Conservation (phyloP, 2,797 vertebrate species). For the Oreortyx pictus region DNA sequence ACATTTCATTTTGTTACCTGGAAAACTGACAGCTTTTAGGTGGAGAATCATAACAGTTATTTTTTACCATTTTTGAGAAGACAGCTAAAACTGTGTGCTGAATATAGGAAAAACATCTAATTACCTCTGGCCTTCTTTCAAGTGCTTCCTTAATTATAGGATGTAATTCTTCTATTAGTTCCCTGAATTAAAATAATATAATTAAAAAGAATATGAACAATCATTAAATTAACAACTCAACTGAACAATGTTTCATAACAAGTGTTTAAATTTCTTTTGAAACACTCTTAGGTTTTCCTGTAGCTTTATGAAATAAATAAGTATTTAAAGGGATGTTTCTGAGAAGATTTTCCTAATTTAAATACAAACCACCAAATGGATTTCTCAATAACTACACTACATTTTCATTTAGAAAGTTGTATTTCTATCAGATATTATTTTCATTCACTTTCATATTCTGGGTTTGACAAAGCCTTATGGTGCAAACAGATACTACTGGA, state of each 20-base stretch:
- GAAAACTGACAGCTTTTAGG: neutral
- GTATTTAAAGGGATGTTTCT: neutral
- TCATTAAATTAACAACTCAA: neutral
- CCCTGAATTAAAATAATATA: conserved; percentile 82
- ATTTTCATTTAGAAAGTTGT: neutral
- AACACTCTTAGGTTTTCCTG: neutral
- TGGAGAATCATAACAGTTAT: neutral
- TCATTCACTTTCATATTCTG: neutral
- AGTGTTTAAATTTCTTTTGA: neutral
- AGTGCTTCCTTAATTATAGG: conserved; percentile 99
- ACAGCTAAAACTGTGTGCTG: neutral
- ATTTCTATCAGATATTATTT: neutral
- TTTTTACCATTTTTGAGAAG: neutral
- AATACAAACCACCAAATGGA: neutral
- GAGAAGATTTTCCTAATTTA: neutral
- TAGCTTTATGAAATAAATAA: neutral
- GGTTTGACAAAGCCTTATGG: neutral
- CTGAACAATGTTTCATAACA: neutral
- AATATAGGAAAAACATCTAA: neutral
- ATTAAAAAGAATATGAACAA: conserved; percentile 18
- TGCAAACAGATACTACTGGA: neutral
- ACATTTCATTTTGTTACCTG: neutral
- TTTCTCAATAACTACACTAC: neutral
- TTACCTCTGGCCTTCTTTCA: conserved; percentile 99
- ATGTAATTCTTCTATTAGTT: conserved; percentile 97